Evolutionary conservation across 2,113 vertebrate species (phyloP).

Genomic region (Myiozetetes cayanensis): DNA sequence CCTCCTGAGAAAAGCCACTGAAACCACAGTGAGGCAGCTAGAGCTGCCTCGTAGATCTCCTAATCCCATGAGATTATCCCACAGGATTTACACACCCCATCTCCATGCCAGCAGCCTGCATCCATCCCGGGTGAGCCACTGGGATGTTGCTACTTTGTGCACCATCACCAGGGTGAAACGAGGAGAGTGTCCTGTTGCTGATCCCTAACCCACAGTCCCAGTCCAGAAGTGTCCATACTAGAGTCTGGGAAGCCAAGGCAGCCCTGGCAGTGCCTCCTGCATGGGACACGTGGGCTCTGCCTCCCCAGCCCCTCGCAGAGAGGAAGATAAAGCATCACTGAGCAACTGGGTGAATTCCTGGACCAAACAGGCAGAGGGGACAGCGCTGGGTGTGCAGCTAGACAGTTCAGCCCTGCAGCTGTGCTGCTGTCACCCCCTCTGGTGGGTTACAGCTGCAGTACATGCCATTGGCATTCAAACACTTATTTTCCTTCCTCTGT

Average conservation of each 20-base stretch:
- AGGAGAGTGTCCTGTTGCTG: neutral
- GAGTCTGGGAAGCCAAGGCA: rapidly evolving
- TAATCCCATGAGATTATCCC: neutral
- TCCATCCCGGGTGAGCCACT: rapidly evolving
- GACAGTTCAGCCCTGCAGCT: neutral
- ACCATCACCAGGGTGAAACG: neutral
- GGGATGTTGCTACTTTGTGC: neutral
- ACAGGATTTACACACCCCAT: neutral
- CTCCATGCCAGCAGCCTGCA: neutral
- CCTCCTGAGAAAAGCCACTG: neutral
- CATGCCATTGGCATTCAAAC: neutral
- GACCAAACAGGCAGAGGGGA: neutral
- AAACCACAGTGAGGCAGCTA: neutral
- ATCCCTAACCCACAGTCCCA: neutral
- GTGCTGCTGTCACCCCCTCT: slow-evolving; percentile 30
- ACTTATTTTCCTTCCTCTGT: neutral
- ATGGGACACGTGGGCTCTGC: rapidly evolving
- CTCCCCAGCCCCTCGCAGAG: neutral
- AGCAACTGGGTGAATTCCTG: neutral
- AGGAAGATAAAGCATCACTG: neutral
- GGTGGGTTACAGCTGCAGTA: neutral
- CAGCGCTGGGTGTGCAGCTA: rapidly evolving
- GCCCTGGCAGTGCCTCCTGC: neutral
- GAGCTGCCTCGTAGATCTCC: neutral
- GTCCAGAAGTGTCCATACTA: rapidly evolving